A percentile compares a stretch with the other conserved stretches of the same genome.
Evolutionary conservation across 1,140 invertebrate species (phyloP).

Genomic region (Rhyzopertha dominica): DNA sequence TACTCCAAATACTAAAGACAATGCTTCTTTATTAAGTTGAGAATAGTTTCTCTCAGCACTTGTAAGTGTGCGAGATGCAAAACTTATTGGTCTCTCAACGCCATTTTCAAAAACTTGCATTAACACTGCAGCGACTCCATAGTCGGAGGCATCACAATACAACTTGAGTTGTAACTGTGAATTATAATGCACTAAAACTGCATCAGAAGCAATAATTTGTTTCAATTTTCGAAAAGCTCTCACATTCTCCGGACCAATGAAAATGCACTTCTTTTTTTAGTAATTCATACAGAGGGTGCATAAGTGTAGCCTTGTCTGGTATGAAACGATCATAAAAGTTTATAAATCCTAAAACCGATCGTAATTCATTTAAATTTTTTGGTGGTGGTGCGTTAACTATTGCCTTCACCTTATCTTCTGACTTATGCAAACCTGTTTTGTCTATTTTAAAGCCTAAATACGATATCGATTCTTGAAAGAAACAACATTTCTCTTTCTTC

Average conservation of each 20-base stretch:
- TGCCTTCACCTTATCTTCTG: constrained; percentile 34
- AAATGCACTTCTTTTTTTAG: constrained; percentile 41
- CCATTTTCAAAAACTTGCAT: constrained; percentile 27
- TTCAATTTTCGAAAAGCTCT: constrained; percentile 26
- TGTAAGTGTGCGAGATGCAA: constrained; percentile 44
- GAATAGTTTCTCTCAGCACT: constrained; percentile 47
- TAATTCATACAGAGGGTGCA: constrained; percentile 31
- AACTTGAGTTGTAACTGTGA: constrained; percentile 19
- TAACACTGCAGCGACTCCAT: constrained; percentile 24
- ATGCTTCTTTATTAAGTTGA: constrained; percentile 51
- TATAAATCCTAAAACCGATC: constrained; percentile 36
- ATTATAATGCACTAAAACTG: constrained; percentile 18
- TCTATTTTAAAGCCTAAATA: constrained; percentile 39
- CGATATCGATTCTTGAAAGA: constrained; percentile 24
- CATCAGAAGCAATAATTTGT: constrained; percentile 24
- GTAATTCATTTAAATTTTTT: constrained; percentile 31
- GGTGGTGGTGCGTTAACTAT: constrained; percentile 34
- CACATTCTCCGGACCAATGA: constrained; percentile 21
- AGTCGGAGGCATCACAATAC: constrained; percentile 22
- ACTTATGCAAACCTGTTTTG: constrained; percentile 32
- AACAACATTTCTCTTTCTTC: constrained; percentile 29
- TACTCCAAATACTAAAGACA: constrained; percentile 50
- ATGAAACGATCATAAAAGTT: constrained; percentile 34
- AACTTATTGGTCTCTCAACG: constrained; percentile 43
- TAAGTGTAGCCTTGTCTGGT: constrained; percentile 30